phyloP scores from a whole-genome alignment of 2,888 invertebrate species.

The Steromphala cineraria region DNA sequence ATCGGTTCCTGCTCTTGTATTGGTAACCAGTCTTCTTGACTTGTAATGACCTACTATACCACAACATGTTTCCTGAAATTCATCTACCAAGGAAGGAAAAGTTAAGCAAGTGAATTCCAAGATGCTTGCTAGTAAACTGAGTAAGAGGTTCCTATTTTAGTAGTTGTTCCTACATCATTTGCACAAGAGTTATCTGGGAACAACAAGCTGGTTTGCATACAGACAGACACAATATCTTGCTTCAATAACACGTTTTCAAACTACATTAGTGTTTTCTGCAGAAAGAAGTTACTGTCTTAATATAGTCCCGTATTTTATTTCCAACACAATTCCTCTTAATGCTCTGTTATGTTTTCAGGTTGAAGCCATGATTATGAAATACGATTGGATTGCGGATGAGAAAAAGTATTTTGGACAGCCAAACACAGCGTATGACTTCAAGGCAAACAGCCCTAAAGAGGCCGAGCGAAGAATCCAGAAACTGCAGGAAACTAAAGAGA shows the following conservation, averaged over 20 bases:
- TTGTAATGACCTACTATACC: too few relatives aligned
- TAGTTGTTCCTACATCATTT: too few relatives aligned
- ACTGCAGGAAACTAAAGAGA: constrained; percentile 79
- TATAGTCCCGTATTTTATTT: background rate
- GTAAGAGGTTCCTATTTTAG: too few relatives aligned
- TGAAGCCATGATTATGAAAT: constrained; percentile 66
- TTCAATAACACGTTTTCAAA: background rate
- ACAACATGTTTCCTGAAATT: too few relatives aligned
- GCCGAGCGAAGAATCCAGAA: constrained; percentile 79
- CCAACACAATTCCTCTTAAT: too few relatives aligned
- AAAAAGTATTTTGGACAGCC: constrained; percentile 84
- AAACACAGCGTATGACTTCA: constrained; percentile 76
- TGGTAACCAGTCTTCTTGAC: too few relatives aligned
- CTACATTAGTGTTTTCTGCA: background rate
- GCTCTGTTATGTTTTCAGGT: constrained; percentile 58
- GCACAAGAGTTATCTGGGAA: too few relatives aligned
- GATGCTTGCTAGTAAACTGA: too few relatives aligned
- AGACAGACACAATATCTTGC: background rate
- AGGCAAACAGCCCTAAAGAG: constrained; percentile 81
- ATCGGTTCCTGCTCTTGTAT: too few relatives aligned
- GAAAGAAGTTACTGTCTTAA: background rate
- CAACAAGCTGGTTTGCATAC: too few relatives aligned
- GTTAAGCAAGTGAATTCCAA: too few relatives aligned
- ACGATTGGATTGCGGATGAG: constrained; percentile 86
- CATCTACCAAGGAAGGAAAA: too few relatives aligned